Evolutionary conservation across 1,140 invertebrate species (phyloP).

Genomic region (Drosophila nebulosa): DNA sequence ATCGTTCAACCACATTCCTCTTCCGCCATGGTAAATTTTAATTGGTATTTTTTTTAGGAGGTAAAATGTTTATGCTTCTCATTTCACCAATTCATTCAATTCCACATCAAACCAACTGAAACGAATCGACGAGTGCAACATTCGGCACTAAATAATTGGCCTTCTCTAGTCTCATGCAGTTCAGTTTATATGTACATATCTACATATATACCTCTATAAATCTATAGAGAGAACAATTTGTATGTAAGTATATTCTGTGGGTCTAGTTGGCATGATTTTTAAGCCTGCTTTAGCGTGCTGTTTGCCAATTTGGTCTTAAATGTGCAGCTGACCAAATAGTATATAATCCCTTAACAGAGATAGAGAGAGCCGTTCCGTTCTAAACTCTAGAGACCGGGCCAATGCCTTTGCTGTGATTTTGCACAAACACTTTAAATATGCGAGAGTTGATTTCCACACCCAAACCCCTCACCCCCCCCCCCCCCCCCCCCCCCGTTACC

Average conservation of each 20-base stretch:
- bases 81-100: too few species aligned
- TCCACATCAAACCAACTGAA: too few species aligned
- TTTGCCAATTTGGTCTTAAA: conserved; percentile 33
- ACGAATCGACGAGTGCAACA: too few species aligned
- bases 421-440: conserved; percentile 37
- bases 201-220: too few species aligned
- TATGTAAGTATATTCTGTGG: not conserved
- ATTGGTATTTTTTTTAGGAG: too few species aligned
- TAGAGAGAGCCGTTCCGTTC: not conserved
- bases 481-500: not conserved
- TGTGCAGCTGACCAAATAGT: conserved; percentile 26
- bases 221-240: too few species aligned
- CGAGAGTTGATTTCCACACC: conserved; percentile 10
- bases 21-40: too few species aligned
- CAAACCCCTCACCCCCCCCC: not conserved
- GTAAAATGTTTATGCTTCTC: too few species aligned
- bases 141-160: too few species aligned
- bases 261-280: not conserved
- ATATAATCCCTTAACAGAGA: conserved; percentile 2
- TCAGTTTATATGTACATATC: too few species aligned
- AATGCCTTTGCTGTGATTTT: conserved; percentile 32
- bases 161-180: too few species aligned
- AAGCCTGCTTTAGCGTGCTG: not conserved
- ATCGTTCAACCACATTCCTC: too few species aligned
- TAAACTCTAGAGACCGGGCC: not conserved